phyloP scores from a whole-genome alignment of 1,140 invertebrate genomes.

The Meteorus sp. region DNA sequence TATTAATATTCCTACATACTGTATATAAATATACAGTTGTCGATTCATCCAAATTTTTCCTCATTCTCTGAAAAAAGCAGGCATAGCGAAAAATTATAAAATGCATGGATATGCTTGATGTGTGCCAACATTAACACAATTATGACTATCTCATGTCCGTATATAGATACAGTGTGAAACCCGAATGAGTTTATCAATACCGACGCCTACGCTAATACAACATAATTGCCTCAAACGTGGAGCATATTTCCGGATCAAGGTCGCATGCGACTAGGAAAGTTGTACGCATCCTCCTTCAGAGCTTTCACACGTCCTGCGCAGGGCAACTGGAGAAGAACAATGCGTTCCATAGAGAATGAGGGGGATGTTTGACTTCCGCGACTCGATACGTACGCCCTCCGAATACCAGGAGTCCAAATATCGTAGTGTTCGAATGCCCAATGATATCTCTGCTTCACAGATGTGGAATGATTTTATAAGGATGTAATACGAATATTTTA shows the following conservation, averaged over 20 bases:
- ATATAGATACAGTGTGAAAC: not conserved
- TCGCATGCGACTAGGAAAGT: slow-evolving; percentile 34
- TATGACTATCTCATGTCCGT: no score
- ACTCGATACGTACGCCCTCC: slow-evolving; percentile 34
- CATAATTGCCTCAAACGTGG: slow-evolving; percentile 52
- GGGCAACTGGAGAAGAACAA: slow-evolving; percentile 3
- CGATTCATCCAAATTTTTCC: no score
- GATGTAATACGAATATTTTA: no score
- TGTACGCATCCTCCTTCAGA: not conserved
- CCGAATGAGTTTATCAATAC: slow-evolving; percentile 8
- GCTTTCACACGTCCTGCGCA: not conserved
- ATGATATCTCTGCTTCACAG: slow-evolving; percentile 1
- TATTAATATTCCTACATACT: no score
- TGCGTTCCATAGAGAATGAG: no score
- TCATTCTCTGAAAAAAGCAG: no score
- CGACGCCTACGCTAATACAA: slow-evolving; percentile 35
- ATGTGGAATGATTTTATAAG: no score
- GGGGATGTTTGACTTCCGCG: no score
- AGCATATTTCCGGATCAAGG: slow-evolving; percentile 52
- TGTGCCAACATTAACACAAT: no score
- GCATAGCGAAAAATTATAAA: no score
- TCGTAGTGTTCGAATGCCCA: not conserved
- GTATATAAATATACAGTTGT: no score
- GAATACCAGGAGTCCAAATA: slow-evolving; percentile 24
- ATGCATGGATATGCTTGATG: no score